phyloP scores from a whole-genome alignment of 1,140 invertebrate species.

The Zaprionus vittiger region DNA sequence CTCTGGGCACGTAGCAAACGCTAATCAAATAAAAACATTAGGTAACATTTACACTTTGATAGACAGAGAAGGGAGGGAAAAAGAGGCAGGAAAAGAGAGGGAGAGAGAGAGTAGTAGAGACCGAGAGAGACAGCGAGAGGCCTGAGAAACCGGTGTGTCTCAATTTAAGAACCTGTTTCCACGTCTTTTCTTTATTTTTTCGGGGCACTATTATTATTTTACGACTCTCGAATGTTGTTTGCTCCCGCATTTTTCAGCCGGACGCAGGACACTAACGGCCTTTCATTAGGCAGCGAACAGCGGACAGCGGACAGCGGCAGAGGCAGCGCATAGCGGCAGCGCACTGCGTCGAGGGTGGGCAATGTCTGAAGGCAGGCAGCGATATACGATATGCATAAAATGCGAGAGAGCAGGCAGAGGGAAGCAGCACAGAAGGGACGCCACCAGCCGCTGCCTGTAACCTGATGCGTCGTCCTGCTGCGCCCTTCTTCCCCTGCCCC shows the following conservation, averaged over 20 bases:
- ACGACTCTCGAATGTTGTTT: slow-evolving; percentile 52
- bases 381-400: slow-evolving; percentile 71
- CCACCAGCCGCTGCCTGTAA: slow-evolving; percentile 46
- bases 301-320: not conserved
- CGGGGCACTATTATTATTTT: slow-evolving; percentile 73
- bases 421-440: not conserved
- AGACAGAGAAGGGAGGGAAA: slow-evolving; percentile 29
- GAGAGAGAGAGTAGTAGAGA: not conserved
- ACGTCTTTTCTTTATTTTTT: slow-evolving; percentile 18
- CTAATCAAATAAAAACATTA: slow-evolving; percentile 83
- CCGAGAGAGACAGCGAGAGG: not conserved
- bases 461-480: slow-evolving; percentile 64
- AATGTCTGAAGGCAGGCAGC: not conserved
- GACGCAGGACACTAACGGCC: slow-evolving; percentile 59
- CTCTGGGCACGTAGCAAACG: slow-evolving; percentile 69
- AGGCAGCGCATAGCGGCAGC: no score
- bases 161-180: slow-evolving; percentile 51
- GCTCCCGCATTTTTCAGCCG: slow-evolving; percentile 66
- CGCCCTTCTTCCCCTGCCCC: not conserved
- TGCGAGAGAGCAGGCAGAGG: slow-evolving; percentile 12
- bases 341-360: slow-evolving; percentile 42
- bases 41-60: slow-evolving; percentile 77
- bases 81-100: slow-evolving; percentile 1
- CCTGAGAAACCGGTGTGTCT: slow-evolving; percentile 30
- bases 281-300: slow-evolving; percentile 69